Conservation (phyloP, 2,113 vertebrate genomes). For the Puma concolor region DNA sequence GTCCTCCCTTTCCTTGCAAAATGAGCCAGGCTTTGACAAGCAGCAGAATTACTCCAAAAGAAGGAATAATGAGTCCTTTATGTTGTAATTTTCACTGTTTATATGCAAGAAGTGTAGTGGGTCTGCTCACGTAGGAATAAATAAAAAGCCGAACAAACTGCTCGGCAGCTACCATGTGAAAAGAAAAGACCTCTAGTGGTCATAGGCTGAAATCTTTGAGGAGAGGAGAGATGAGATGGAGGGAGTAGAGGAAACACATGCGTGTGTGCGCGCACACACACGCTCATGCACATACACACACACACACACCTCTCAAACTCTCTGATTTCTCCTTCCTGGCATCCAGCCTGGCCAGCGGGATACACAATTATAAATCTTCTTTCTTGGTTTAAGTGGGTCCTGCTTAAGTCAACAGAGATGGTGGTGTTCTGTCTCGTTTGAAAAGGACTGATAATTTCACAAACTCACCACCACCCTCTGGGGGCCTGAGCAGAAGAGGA, state of each 20-base stretch:
- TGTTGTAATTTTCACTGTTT: conserved; percentile 83
- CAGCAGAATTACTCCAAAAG: conserved; percentile 80
- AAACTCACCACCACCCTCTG: not conserved
- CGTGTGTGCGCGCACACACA: not conserved
- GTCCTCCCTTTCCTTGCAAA: conserved; percentile 73
- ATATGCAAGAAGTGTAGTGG: conserved; percentile 84
- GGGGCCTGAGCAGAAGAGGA: not conserved
- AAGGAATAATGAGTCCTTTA: conserved; percentile 79
- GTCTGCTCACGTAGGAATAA: conserved; percentile 88
- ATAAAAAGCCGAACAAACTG: conserved; percentile 85
- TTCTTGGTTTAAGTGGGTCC: not conserved
- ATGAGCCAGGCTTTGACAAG: conserved; percentile 76
- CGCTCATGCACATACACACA: not conserved
- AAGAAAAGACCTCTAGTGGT: conserved; percentile 88
- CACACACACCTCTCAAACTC: not conserved
- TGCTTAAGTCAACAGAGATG: not conserved
- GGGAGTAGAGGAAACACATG: not conserved
- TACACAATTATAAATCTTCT: not conserved
- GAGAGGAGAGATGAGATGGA: conserved; percentile 33
- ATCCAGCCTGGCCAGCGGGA: not conserved
- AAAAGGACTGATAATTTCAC: not conserved
- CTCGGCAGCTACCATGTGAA: conserved; percentile 77
- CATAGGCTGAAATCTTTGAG: conserved; percentile 78
- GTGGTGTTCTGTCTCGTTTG: not conserved
- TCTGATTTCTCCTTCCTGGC: not conserved